Base-by-base conservation (phyloP, 2,113 vertebrate genomes). In the Pogonocichla stellata region DNA sequence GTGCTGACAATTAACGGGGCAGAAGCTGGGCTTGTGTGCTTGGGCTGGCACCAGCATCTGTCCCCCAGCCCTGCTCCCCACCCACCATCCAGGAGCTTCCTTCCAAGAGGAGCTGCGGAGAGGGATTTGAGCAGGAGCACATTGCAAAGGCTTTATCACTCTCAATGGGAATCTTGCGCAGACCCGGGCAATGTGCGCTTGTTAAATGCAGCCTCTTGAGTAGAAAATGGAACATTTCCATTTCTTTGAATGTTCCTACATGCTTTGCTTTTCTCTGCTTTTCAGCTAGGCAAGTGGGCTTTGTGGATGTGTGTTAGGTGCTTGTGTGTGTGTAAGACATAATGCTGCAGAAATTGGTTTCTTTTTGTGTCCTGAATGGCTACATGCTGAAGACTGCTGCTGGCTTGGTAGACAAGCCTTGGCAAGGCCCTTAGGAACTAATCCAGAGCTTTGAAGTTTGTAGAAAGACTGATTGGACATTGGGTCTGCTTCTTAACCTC, bases 1-100 rank as follows among this genome's bases (percentile, higher is more conserved):
- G 97, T 98, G 97, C 96, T 67, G 87, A 98, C 98, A 99, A 98
- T 99, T 99, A 99, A 98, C 96, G 98, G 98, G 97, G 98, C 98
- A 97, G 97, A 98, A 98, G 98, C 97, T 96, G 93, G 95, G 98
- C 98, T 98, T 97, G 96, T 97, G 95, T 86, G 80, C 97, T 97
- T 92, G 88, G 98, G 98, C 97, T 98, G 98, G 98, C 97, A 98
- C 98, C 98, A 94, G 97, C 9, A 2, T 26, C 54, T 4, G 93
- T 97, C 98, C 98, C 98, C 89, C 23, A 42, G 66, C 80, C 89
- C 90, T 28, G 57, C 94, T 97, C 94, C 84, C 81, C 60, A 69
- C 84, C 81, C 65, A 66, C 67, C 93, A 91, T 83, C 91, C 89
- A 17, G 84, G 72, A 96, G 80, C 85, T 89, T 82, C 94, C 92